Conservation (phyloP, 2,797 vertebrate genomes). For the Enteromius treurensis region DNA sequence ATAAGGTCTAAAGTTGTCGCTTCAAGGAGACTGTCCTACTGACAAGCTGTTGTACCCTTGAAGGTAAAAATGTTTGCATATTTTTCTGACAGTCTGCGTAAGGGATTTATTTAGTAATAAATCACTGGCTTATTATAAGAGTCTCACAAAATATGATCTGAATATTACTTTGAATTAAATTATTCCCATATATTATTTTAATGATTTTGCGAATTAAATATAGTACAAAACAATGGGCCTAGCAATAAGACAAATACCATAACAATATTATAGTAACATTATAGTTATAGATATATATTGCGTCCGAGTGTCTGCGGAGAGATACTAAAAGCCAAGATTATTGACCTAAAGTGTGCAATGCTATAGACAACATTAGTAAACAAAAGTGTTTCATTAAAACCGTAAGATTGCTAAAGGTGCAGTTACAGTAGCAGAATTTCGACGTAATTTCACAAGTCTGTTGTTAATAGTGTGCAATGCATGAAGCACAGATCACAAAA, state of each 20-base stretch:
- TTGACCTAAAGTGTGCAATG: not conserved
- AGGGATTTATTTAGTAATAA: not conserved
- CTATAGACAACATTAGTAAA: not conserved
- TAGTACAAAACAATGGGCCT: not conserved
- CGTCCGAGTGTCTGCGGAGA: not conserved
- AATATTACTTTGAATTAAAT: not conserved
- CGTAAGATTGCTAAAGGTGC: not conserved
- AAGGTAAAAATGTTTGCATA: not conserved
- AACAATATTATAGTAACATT: not conserved
- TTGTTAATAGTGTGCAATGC: not conserved
- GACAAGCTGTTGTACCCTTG: not conserved
- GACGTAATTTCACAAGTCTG: not conserved
- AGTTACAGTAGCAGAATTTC: not conserved
- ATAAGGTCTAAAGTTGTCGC: not conserved
- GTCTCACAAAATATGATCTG: not conserved
- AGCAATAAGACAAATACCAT: not conserved
- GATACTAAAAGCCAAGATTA: not conserved
- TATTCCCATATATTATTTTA: not conserved
- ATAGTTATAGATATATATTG: not conserved
- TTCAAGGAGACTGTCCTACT: not conserved
- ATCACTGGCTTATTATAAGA: not conserved
- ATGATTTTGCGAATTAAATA: not conserved
- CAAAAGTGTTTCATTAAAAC: not conserved
- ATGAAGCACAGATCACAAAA: not conserved
- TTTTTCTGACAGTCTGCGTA: not conserved